Evolutionary conservation across 2,888 invertebrate species (phyloP), one percentile per base, ranked within the genome.

Genomic region (Oscheius onirici): DNA sequence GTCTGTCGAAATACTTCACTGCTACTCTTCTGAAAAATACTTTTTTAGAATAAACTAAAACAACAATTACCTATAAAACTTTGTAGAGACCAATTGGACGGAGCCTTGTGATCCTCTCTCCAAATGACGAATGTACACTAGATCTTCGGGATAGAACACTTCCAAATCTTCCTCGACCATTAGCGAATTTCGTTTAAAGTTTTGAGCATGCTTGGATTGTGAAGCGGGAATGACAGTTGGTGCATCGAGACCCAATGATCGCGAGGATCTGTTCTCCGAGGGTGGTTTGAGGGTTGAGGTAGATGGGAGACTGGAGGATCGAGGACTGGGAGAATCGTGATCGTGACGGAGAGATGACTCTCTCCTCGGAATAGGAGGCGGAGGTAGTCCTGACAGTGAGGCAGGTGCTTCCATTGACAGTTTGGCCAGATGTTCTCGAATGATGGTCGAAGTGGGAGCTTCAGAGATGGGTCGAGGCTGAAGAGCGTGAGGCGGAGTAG

Each of bases 221-320:
- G 22, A 24, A 22, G 22, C 17, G n/a, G 28, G 52, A n/a, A 11
- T 13, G 41, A 11, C 11, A 10, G 46, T 28, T 1, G 63, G 63
- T 40, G 44, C n/a, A n/a, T 22, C n/a, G 22, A 43, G 60, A 17
- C 15, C 63, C 13, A 49, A 34, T 1, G 49, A 63, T 1, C 49
- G 49, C 22, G 49, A 63, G 15, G 46, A 43, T 2, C 60, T 20
- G 34, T 28, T 49, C 3, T 63, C 63, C 24, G 13, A 24, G 8
- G 63, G 63, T 15, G 49, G 63, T 58, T 58, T 40, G 49, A 63
- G 49, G n/a, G 46, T 24, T 5, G 63, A 63, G 15, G 63, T 63
- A 1, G 63, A 63, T 2, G 63, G 63, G 24, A 63, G 63, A 20
- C 63, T 63, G 2, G 28, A 46, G 24, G 63, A 63, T 3, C 26